Evolutionary conservation across 2,888 invertebrate genomes (phyloP).

Genomic region (Archips xylosteana): DNA sequence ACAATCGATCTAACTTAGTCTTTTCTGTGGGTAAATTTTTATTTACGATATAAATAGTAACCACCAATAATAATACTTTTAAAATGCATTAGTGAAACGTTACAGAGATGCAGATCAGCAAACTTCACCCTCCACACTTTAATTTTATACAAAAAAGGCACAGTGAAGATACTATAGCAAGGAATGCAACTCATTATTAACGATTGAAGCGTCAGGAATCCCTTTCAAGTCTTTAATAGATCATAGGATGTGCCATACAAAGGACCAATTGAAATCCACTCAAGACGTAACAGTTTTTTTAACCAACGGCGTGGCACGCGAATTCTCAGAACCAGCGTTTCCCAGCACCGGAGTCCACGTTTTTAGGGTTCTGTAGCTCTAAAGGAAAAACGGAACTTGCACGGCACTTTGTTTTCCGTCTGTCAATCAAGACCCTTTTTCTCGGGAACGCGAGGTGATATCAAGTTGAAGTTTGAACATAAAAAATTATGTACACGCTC

Average conservation of each 20-base stretch:
- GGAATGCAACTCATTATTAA: conserved; percentile 42
- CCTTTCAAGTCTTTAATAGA: conserved; percentile 30
- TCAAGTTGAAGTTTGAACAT: no score
- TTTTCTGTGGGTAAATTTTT: no score
- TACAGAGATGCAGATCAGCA: no score
- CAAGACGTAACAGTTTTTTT: conserved; percentile 47
- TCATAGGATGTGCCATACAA: conserved; percentile 54
- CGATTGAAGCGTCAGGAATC: conserved; percentile 38
- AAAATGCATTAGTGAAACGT: no score
- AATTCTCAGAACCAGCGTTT: conserved; percentile 79
- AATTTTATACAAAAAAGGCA: neutral
- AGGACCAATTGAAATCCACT: conserved; percentile 54
- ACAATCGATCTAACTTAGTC: no score
- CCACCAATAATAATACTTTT: no score
- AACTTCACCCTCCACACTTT: neutral
- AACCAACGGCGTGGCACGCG: conserved; percentile 69
- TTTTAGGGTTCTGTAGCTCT: conserved; percentile 33
- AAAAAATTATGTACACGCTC: no score
- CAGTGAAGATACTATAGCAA: conserved; percentile 23
- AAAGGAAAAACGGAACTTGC: no score
- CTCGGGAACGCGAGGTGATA: no score
- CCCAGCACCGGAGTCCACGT: conserved; percentile 71
- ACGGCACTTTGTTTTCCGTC: no score
- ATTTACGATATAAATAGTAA: no score
- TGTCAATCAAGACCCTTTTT: no score